A percentile compares a stretch with the other conserved stretches of the same genome.
Evolutionary conservation across 2,888 invertebrate genomes (phyloP).

Genomic region (Germaria angustata): DNA sequence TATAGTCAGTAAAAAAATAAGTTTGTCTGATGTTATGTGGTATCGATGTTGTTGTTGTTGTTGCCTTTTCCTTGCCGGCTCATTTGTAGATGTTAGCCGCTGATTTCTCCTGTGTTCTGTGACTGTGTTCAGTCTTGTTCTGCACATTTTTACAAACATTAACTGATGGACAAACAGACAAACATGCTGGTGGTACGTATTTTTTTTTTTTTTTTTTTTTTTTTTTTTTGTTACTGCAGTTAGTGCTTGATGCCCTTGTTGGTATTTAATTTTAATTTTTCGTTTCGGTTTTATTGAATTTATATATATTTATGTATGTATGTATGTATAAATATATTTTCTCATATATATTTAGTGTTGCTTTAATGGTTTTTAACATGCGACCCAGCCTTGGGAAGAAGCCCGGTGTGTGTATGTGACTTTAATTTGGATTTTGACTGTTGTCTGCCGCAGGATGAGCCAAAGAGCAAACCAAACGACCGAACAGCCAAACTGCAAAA

Average conservation of each 20-base stretch:
- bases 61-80: conserved; percentile 55
- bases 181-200: conserved; percentile 9
- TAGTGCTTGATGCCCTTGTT: conserved; percentile 65
- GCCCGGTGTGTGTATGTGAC: conserved; percentile 60
- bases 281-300: conserved; percentile 68
- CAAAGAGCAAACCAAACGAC: background rate
- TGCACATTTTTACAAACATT: conserved; percentile 15
- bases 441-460: conserved; percentile 61
- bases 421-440: conserved; percentile 56
- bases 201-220: conserved; percentile 35
- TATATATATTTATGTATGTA: conserved; percentile 46
- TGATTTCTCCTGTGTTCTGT: conserved; percentile 57
- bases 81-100: conserved; percentile 65
- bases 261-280: conserved; percentile 66
- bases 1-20: conserved; percentile 48
- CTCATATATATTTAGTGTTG: conserved; percentile 61
- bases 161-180: conserved; percentile 8
- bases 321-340: too few species aligned
- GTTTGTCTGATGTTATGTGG: conserved; percentile 61
- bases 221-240: conserved; percentile 56
- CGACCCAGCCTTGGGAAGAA: conserved; percentile 67
- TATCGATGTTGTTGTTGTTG: conserved; percentile 46
- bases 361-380: conserved; percentile 71
- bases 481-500: background rate
- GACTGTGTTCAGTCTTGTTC: conserved; percentile 38